phyloP scores from a whole-genome alignment of 1,140 invertebrate genomes.

The Zelostemma sp. region DNA sequence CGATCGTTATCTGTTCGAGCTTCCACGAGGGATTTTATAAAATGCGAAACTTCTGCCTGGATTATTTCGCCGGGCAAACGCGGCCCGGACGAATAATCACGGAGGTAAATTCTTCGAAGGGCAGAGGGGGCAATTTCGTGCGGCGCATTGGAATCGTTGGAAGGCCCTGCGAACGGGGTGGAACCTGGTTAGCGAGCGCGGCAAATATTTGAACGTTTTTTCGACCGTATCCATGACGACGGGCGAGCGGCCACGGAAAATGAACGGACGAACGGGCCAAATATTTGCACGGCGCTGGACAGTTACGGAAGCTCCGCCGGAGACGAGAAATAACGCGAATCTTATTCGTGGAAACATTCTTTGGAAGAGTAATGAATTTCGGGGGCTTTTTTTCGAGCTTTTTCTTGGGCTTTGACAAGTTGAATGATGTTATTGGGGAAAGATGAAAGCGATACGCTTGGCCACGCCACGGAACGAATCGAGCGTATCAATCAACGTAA shows the following conservation, averaged over 20 bases:
- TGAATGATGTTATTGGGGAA: no score
- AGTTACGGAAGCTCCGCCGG: background rate
- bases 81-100: no score
- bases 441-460: no score
- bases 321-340: background rate
- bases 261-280: slow-evolving; percentile 43
- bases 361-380: no score
- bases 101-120: no score
- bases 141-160: slow-evolving; percentile 35
- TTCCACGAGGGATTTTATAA: no score
- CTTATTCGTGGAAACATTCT: no score
- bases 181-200: slow-evolving; percentile 45
- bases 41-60: background rate
- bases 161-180: slow-evolving; percentile 41
- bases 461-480: background rate
- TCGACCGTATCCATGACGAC: slow-evolving; percentile 59
- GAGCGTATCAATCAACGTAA: slow-evolving; percentile 4
- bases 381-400: no score
- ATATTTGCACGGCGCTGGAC: background rate
- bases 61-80: no score
- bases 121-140: no score
- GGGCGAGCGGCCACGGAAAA: slow-evolving; percentile 37
- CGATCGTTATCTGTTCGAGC: background rate
- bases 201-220: slow-evolving; percentile 61
- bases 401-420: no score